Base-by-base conservation (phyloP, 64 coral and sea anemone species). In the Hydrozoanthus tunicans region DNA sequence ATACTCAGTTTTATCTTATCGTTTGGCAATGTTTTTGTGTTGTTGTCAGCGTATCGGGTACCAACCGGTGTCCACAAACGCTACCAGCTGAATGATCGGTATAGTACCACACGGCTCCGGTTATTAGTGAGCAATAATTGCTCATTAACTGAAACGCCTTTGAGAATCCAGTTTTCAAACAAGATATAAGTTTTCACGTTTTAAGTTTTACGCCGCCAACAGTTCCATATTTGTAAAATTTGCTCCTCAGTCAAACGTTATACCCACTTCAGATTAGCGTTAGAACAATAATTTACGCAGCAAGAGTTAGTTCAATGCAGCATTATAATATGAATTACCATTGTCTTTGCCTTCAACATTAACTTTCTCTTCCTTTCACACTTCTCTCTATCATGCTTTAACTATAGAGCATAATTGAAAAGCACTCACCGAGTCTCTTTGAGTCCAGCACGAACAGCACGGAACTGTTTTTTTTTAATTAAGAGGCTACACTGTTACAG, bases 81-180 rank as follows among this genome's bases (percentile, higher is more conserved):
- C 54, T 43, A 7, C 20, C 9, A 56, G 60, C 60, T 59, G 56
- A 75, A 74, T 60, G 56, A 4, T 56, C 11, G 84, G 61, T 88
- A 88, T 43, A 88, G 56, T 75, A 75, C 68, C 2, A 43, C 69
- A 59, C 5, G 8, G 27, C 10, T 59, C 27, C 3, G 60, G 84
- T 88, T 56, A 70, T 88, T 88, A 88, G 20, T 66, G 56, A 15
- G 74, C 55, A 13, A 12, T 88, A 88, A 88, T 88, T 88, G 69
- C 84, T 88, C 84, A 73, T 88, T 88, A 88, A 74, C 5, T 73
- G 26, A 74, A 74, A 88, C 55, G 55, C 10, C 32, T 83, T 68
- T 65, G 23, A 59, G 53, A 60, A 3, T 26, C 15, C n/a, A 57
- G 8, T 52, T 15, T 64, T 11, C 26, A 73, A 74, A 60, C 59